These are phyloP conservation scores for Polyommatus iphigenia DNA, from an alignment of 2,888 invertebrate species.

Conservation along the genomic window DNA sequence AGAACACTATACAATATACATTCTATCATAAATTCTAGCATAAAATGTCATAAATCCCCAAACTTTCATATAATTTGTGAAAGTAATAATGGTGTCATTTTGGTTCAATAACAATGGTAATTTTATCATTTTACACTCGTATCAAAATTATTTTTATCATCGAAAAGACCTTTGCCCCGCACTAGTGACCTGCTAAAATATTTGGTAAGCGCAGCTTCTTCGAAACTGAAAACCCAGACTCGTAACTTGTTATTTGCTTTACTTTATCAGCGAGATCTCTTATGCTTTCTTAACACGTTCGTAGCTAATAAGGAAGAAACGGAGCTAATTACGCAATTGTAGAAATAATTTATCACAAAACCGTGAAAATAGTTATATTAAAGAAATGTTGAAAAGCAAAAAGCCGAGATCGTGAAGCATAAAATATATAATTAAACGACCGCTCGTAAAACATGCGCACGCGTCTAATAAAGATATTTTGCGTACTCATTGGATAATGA, in stretches of 20 bases:
- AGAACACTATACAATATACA: too few species aligned
- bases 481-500: background rate
- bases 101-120: too few species aligned
- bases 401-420: conserved; percentile 28
- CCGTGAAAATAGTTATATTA: conserved; percentile 7
- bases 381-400: conserved; percentile 23
- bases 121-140: background rate
- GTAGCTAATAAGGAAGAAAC: conserved; percentile 6
- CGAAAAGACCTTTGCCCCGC: background rate
- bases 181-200: background rate
- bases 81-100: background rate
- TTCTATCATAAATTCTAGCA: too few species aligned
- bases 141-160: too few species aligned
- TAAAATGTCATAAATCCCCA: background rate
- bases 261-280: conserved; percentile 5
- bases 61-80: background rate
- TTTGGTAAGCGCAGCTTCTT: background rate
- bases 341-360: conserved; percentile 9
- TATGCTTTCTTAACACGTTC: conserved; percentile 15
- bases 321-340: conserved; percentile 14
- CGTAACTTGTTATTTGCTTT: background rate
- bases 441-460: conserved; percentile 65
- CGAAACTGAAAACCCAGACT: background rate
- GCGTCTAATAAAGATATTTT: conserved; percentile 48
- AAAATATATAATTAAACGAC: conserved; percentile 27